Conservation (phyloP, 2,888 invertebrate species). For the Watsonalla cultraria region DNA sequence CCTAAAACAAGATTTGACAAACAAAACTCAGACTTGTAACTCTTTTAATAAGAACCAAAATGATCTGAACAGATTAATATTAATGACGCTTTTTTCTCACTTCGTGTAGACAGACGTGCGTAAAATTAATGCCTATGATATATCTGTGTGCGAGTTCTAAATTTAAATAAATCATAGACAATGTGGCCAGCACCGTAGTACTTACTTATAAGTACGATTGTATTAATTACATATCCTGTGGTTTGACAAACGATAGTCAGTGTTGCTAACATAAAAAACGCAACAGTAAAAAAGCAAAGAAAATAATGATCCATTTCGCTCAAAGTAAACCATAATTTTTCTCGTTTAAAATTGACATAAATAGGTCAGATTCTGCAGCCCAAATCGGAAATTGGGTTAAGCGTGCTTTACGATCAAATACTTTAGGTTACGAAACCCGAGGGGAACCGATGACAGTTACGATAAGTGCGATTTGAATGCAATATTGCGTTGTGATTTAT, state of each 20-base stretch:
- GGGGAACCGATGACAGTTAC: not conserved
- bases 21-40: conserved; percentile 19
- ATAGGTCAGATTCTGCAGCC: not conserved
- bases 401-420: not conserved
- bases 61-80: conserved; percentile 10
- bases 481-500: not conserved
- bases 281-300: too few relatives aligned
- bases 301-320: too few relatives aligned
- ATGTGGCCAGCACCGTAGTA: not conserved
- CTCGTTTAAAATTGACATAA: not conserved
- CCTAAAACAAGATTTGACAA: conserved; percentile 18
- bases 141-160: conserved; percentile 34
- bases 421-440: not conserved
- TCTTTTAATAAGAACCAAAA: conserved; percentile 16
- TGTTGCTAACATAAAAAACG: too few relatives aligned
- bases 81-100: conserved; percentile 34
- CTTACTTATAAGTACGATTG: conserved; percentile 10
- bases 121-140: conserved; percentile 4
- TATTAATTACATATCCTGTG: too few relatives aligned
- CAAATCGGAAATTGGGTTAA: not conserved
- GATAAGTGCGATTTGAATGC: not conserved
- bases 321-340: not conserved
- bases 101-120: conserved; percentile 17
- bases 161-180: conserved; percentile 28
- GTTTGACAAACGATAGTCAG: too few relatives aligned